These are phyloP conservation scores for Sciaenops ocellatus DNA, from an alignment of 2,797 vertebrate genomes.

Conservation along the genomic window DNA sequence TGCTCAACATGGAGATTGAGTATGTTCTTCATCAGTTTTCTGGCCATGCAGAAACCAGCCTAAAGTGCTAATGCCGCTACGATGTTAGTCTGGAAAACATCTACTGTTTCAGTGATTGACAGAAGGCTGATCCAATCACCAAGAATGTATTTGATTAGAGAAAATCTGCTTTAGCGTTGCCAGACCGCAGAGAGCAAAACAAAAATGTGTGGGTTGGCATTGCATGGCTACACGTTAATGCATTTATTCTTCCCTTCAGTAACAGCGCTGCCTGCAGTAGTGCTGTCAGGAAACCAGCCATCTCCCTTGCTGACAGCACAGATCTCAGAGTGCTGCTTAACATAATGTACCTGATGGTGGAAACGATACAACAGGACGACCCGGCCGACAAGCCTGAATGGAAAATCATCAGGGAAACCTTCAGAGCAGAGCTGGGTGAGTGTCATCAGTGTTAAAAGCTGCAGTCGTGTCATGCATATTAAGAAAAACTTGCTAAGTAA, in stretches of 20 bases:
- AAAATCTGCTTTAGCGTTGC: neutral
- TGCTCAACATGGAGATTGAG: constrained; percentile 99
- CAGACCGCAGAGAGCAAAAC: neutral
- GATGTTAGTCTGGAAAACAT: neutral
- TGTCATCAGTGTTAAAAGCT: neutral
- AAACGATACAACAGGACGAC: constrained; percentile 93
- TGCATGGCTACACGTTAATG: neutral
- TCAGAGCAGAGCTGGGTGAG: constrained; percentile 93
- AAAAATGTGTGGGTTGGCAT: neutral
- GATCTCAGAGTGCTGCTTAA: constrained; percentile 97
- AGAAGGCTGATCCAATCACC: neutral
- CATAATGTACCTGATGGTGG: constrained; percentile 98
- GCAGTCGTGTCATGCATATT: neutral
- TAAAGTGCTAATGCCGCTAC: neutral
- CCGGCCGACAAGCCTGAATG: constrained; percentile 92
- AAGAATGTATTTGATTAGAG: neutral
- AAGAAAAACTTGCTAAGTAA: neutral
- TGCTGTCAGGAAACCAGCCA: constrained; percentile 97
- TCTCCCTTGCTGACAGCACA: constrained; percentile 98
- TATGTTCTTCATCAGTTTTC: constrained; percentile 76
- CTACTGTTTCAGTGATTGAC: no score
- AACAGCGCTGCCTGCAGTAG: constrained; percentile 98
- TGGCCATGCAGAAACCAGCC: neutral
- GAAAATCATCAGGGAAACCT: constrained; percentile 93
- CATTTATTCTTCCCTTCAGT: constrained; percentile 74